Conservation (phyloP, 2,888 invertebrate genomes). For the Ferrisia virgata region DNA sequence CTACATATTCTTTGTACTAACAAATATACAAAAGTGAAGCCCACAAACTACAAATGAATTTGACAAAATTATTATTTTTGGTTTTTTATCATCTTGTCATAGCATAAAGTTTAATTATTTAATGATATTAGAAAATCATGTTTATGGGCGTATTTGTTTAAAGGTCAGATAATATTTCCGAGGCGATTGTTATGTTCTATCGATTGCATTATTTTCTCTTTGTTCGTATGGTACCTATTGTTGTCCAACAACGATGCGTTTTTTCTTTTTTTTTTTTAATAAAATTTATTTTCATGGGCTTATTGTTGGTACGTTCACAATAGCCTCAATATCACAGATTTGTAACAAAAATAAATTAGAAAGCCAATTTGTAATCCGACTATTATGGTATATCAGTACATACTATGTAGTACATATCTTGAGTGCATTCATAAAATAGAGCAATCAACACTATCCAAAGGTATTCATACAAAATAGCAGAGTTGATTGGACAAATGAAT, state of each 20-base stretch:
- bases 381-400: no score
- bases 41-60: not conserved
- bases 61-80: conserved; percentile 23
- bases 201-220: not conserved
- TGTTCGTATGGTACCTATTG: not conserved
- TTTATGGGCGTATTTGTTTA: not conserved
- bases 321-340: not conserved
- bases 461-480: no score
- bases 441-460: no score
- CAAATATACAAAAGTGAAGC: not conserved
- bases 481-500: no score
- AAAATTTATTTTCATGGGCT: not conserved
- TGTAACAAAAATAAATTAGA: not conserved
- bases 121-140: not conserved
- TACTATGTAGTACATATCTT: no score
- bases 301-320: no score
- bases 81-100: not conserved
- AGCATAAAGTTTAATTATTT: not conserved
- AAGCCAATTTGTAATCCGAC: not conserved
- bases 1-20: no score
- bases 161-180: not conserved
- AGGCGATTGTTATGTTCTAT: not conserved
- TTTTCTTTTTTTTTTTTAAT: not conserved
- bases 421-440: no score
- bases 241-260: not conserved